These are phyloP conservation scores for Cathartes aura DNA, from an alignment of 2,113 vertebrate species.

Conservation along the genomic window DNA sequence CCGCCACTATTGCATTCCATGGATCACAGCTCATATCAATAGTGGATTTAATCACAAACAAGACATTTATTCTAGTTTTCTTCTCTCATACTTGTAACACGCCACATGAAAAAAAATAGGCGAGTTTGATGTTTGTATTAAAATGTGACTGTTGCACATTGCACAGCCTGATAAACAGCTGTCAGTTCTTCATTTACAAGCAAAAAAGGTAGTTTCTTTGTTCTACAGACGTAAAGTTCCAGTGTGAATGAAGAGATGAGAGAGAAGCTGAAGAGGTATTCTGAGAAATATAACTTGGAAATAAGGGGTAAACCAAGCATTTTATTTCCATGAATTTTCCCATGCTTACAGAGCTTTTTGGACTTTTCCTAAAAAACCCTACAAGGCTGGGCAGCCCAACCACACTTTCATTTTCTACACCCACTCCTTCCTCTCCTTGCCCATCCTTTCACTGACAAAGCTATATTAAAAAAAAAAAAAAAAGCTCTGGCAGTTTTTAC, in stretches of 20 bases:
- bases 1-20: not conserved
- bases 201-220: not conserved
- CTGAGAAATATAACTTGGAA: not conserved
- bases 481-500: not conserved
- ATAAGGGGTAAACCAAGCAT: not conserved
- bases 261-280: not conserved
- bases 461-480: not conserved
- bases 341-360: not conserved
- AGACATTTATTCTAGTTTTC: slow-evolving; percentile 15
- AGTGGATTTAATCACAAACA: slow-evolving; percentile 39
- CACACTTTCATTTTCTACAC: not conserved
- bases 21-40: slow-evolving; percentile 46
- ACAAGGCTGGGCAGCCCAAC: not conserved
- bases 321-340: slow-evolving; percentile 1
- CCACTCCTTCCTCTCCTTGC: slow-evolving; percentile 9
- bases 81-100: not conserved
- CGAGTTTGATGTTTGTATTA: not conserved
- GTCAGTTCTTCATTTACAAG: not conserved
- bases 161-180: not conserved
- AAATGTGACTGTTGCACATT: not conserved
- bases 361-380: slow-evolving; percentile 3
- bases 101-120: not conserved
- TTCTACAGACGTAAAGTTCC: not conserved
- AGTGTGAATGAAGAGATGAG: not conserved
- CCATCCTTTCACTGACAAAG: not conserved